A percentile compares a stretch with the other conserved stretches of the same genome.
These are phyloP conservation scores for Psammodynastes pulverulentus DNA, from an alignment of 2,113 vertebrate genomes.

Conservation along the genomic window DNA sequence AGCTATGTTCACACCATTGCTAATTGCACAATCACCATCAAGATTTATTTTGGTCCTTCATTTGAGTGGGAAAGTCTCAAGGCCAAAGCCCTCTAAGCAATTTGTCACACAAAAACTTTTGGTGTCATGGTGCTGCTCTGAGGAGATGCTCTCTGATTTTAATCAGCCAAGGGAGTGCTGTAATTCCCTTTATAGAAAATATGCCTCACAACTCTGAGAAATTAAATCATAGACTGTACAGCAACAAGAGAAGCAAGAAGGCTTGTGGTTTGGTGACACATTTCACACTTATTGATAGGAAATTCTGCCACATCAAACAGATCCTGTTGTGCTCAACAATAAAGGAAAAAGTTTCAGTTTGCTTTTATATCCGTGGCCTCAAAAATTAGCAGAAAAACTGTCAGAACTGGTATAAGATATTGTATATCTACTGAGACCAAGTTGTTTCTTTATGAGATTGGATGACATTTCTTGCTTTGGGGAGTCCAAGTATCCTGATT, in stretches of 20 bases:
- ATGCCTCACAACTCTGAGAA: not conserved
- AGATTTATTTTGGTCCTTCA: not conserved
- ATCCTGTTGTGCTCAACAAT: not conserved
- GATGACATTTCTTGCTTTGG: not conserved
- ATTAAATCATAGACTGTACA: not conserved
- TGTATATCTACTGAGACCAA: not conserved
- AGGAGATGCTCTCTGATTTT: not conserved
- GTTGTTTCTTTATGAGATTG: not conserved
- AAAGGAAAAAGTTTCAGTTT: not conserved
- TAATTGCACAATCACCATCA: not conserved
- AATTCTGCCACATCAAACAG: constrained; percentile 29
- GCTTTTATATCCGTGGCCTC: not conserved
- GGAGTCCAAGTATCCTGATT: not conserved
- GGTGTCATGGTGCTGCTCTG: not conserved
- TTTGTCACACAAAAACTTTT: not conserved
- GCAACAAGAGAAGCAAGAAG: not conserved
- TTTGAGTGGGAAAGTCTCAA: not conserved
- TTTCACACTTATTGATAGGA: not conserved
- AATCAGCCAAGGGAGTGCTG: not conserved
- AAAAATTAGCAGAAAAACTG: not conserved
- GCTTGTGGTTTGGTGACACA: not conserved
- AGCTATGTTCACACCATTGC: not conserved
- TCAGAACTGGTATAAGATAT: not conserved
- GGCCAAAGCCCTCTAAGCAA: not conserved
- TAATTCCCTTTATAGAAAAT: not conserved